Evolutionary conservation across 1,140 invertebrate species (phyloP).

Genomic region (Thaumatotibia leucotreta): DNA sequence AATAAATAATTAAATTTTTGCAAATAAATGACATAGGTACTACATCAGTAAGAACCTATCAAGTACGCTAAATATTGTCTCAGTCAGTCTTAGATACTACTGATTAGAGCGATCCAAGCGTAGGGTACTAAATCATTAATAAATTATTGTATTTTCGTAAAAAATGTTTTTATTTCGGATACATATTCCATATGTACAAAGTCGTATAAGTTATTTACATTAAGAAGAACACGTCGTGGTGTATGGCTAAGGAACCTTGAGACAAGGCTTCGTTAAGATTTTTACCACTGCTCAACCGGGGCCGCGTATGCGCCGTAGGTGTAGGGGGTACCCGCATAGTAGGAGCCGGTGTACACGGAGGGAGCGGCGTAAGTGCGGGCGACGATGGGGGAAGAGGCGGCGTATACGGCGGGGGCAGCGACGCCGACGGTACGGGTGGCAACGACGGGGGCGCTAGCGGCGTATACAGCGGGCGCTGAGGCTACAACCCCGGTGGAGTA

Average conservation of each 20-base stretch:
- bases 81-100: no score
- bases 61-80: no score
- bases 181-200: conserved; percentile 37
- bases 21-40: no score
- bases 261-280: conserved; percentile 8
- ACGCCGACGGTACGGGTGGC: conserved; percentile 19
- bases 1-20: no score
- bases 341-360: conserved; percentile 16
- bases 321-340: conserved; percentile 11
- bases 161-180: conserved; percentile 16
- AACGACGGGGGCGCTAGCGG: conserved; percentile 20
- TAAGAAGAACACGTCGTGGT: conserved; percentile 27
- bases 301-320: conserved; percentile 15
- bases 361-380: conserved; percentile 17
- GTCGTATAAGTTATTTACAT: conserved; percentile 41
- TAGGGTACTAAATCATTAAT: not conserved
- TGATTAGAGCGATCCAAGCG: no score
- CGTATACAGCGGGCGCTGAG: conserved; percentile 16
- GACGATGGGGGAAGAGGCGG: conserved; percentile 16
- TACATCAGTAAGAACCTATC: no score
- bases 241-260: conserved; percentile 11
- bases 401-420: conserved; percentile 18
- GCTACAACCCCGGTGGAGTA: not conserved
- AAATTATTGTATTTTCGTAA: not conserved
- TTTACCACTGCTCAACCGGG: conserved; percentile 37